phyloP scores from a whole-genome alignment of 2,888 invertebrate genomes.

The Thereva unica region DNA sequence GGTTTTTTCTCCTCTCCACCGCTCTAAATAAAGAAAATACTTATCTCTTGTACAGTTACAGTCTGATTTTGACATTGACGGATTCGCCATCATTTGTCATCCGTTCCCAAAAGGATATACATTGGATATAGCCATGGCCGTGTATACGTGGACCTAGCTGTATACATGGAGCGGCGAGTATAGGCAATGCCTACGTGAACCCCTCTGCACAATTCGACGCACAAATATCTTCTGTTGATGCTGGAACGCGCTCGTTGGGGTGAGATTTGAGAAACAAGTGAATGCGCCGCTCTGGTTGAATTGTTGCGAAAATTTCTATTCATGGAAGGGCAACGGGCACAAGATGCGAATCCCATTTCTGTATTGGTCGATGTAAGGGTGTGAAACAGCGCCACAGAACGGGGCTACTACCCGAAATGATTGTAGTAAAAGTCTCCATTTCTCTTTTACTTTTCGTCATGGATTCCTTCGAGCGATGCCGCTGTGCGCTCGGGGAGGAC shows the following conservation, averaged over 20 bases:
- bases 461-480: no score
- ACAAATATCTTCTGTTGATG: slow-evolving; percentile 22
- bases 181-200: no score
- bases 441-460: slow-evolving; percentile 2
- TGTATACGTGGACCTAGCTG: slow-evolving; percentile 3
- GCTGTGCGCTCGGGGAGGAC: background rate
- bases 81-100: slow-evolving; percentile 59
- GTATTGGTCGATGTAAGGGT: slow-evolving; percentile 21
- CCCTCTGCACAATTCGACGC: slow-evolving; percentile 17
- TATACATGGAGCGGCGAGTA: no score
- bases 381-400: slow-evolving; percentile 19
- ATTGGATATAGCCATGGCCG: slow-evolving; percentile 17
- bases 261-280: slow-evolving; percentile 28
- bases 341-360: slow-evolving; percentile 20
- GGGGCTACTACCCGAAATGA: background rate
- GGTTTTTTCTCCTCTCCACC: slow-evolving; percentile 20
- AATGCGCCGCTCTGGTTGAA: slow-evolving; percentile 30
- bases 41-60: slow-evolving; percentile 54
- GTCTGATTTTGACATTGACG: slow-evolving; percentile 61
- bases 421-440: background rate
- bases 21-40: slow-evolving; percentile 36
- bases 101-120: slow-evolving; percentile 53
- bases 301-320: slow-evolving; percentile 23
- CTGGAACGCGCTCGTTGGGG: slow-evolving; percentile 15
- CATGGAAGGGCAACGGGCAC: slow-evolving; percentile 10